A percentile compares a stretch with the other conserved stretches of the same genome.
phyloP scores from a whole-genome alignment of 1,140 invertebrate genomes.

The Onthophagus taurus region DNA sequence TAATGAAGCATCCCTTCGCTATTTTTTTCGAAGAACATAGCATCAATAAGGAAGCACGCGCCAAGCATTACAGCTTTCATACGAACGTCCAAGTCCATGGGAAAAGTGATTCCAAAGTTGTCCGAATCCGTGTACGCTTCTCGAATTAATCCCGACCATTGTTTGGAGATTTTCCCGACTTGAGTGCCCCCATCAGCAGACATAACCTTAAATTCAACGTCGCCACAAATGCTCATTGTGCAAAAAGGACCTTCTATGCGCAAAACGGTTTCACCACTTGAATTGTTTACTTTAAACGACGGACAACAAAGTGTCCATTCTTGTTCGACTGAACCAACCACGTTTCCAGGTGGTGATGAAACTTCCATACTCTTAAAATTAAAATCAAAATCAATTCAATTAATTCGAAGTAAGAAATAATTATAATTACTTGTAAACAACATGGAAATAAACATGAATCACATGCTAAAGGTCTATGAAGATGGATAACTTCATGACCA shows the following conservation, averaged over 20 bases:
- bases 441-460: slow-evolving; percentile 72
- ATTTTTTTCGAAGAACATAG: slow-evolving; percentile 32
- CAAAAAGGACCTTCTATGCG: slow-evolving; percentile 78
- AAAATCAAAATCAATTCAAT: slow-evolving; percentile 5
- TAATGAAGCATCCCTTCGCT: no score
- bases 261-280: slow-evolving; percentile 64
- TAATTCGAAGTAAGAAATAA: slow-evolving; percentile 4
- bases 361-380: slow-evolving; percentile 54
- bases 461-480: slow-evolving; percentile 65
- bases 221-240: slow-evolving; percentile 69
- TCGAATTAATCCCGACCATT: slow-evolving; percentile 47
- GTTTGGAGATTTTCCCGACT: slow-evolving; percentile 49
- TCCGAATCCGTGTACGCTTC: slow-evolving; percentile 53
- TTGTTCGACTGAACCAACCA: slow-evolving; percentile 72
- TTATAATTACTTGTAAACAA: slow-evolving; percentile 60
- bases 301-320: slow-evolving; percentile 76
- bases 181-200: slow-evolving; percentile 40
- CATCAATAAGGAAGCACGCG: slow-evolving; percentile 37
- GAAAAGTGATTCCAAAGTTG: slow-evolving; percentile 51
- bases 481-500: slow-evolving; percentile 69
- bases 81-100: slow-evolving; percentile 49
- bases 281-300: slow-evolving; percentile 69
- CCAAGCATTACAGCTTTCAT: slow-evolving; percentile 52
- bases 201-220: slow-evolving; percentile 60
- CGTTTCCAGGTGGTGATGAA: slow-evolving; percentile 56